Conservation (phyloP, 1,140 invertebrate genomes). For the Halesus radiatus region DNA sequence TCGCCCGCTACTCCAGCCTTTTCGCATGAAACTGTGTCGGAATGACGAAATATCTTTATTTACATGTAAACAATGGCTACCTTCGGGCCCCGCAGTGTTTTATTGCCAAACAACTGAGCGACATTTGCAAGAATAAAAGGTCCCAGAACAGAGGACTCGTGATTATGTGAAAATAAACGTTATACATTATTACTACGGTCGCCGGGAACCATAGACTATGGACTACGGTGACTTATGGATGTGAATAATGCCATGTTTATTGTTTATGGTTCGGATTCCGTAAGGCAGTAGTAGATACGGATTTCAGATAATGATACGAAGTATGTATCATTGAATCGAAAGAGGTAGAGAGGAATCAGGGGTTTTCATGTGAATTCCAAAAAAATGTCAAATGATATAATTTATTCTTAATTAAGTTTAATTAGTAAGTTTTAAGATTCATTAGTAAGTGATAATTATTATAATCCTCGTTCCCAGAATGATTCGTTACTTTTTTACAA, state of each 20-base stretch:
- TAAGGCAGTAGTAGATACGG: too few species aligned
- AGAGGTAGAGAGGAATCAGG: not conserved
- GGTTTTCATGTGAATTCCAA: not conserved
- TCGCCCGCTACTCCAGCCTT: not conserved
- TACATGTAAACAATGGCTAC: slow-evolving; percentile 37
- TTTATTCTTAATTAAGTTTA: too few species aligned
- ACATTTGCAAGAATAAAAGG: slow-evolving; percentile 29
- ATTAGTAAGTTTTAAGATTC: too few species aligned
- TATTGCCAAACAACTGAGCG: slow-evolving; percentile 13
- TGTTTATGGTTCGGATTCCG: too few species aligned
- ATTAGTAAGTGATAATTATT: too few species aligned
- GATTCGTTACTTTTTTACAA: too few species aligned
- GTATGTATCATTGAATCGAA: not conserved
- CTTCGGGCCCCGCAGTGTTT: slow-evolving; percentile 1
- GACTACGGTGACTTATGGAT: too few species aligned
- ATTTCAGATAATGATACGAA: not conserved
- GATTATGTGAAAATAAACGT: slow-evolving; percentile 24
- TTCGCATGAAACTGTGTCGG: slow-evolving; percentile 10
- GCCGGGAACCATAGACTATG: not conserved
- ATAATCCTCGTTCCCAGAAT: too few species aligned
- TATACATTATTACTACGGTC: not conserved
- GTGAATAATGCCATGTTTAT: too few species aligned
- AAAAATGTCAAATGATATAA: too few species aligned
- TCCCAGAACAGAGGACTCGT: slow-evolving; percentile 7
- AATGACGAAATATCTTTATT: slow-evolving; percentile 27